phyloP scores from a whole-genome alignment of 2,113 vertebrate species.

The Todiramphus saurophagus region DNA sequence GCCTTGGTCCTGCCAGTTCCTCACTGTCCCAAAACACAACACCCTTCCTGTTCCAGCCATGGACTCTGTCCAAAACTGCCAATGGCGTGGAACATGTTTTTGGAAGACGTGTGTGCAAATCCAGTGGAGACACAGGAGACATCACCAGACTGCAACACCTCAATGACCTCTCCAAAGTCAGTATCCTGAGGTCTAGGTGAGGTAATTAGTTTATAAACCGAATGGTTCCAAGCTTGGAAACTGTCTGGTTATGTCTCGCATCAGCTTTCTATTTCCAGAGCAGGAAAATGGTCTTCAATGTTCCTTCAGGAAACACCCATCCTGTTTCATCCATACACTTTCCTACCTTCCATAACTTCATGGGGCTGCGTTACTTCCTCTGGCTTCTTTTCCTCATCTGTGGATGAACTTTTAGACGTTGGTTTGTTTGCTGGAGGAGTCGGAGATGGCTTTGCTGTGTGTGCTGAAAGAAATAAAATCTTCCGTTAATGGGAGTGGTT shows the following conservation, averaged over 20 bases:
- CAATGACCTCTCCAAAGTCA: background rate
- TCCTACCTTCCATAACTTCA: slow-evolving; percentile 76
- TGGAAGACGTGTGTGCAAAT: background rate
- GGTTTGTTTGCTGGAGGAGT: slow-evolving; percentile 56
- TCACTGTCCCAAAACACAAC: background rate
- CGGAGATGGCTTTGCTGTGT: slow-evolving; percentile 11
- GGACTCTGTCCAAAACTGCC: slow-evolving; percentile 12
- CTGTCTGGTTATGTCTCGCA: slow-evolving; percentile 33
- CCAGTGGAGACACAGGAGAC: background rate
- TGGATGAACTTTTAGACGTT: slow-evolving; percentile 70
- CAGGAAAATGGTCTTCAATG: background rate
- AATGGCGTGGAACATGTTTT: background rate
- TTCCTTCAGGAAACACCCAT: slow-evolving; percentile 52
- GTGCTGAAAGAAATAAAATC: slow-evolving; percentile 61
- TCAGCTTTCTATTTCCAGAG: slow-evolving; percentile 19
- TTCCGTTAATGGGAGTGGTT: background rate
- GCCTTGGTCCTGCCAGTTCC: background rate
- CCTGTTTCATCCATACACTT: background rate
- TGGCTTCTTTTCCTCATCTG: slow-evolving; percentile 55
- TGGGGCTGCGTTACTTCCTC: slow-evolving; percentile 68
- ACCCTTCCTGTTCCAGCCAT: background rate
- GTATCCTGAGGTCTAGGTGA: background rate
- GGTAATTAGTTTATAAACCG: background rate
- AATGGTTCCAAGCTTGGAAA: background rate
- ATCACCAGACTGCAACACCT: background rate